Evolutionary conservation across 2,797 vertebrate species (phyloP), one percentile per base, ranked within the genome.

Genomic region (Sciaenops ocellatus): DNA sequence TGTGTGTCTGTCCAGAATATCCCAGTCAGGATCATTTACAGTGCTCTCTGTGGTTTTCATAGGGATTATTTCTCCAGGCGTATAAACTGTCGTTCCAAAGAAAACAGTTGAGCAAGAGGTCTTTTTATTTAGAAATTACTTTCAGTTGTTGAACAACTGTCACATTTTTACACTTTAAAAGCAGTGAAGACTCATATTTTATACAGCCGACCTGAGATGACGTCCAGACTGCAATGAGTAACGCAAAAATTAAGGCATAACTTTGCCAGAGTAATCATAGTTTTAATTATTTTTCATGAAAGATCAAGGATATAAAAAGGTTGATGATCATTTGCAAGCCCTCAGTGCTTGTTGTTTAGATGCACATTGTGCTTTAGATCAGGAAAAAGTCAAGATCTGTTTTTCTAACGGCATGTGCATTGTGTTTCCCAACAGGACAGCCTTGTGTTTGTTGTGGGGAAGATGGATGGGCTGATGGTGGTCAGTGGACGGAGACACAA

Each of bases 381-480:
- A 0, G 3, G 1, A 18, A 55, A 66, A 56, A 51, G 11, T 38
- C 20, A 28, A 34, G 30, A 61, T 61, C 1, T 44, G 34, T 38
- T 38, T 38, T 38, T 59, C 22, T 64, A 44, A 70, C 26, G 7
- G 1, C 47, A 3, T 78, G 38, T 26, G 16, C 38, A 54, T 64
- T 81, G 28, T 85, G 54, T 91, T 55, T 64, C 79, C 59, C 80
- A 82, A 17, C 91, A 99, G 98, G 98, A 98, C 84, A 95, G 94
- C 84, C 90, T 98, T 73, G 96, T 99, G 86, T 99, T 98, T 86
- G 91, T 99, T 24, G 97, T 98, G 76, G 98, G 98, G 69, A 99
- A 98, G 91, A 87, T 98, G 95, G 97, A 98, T 0, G 98, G 98
- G 6, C 90, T 98, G 82, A 98, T 99, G 97, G 94, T 96, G 65